These are phyloP conservation scores for Helogale parvula DNA, from an alignment of 2,113 vertebrate species.

Conservation along the genomic window DNA sequence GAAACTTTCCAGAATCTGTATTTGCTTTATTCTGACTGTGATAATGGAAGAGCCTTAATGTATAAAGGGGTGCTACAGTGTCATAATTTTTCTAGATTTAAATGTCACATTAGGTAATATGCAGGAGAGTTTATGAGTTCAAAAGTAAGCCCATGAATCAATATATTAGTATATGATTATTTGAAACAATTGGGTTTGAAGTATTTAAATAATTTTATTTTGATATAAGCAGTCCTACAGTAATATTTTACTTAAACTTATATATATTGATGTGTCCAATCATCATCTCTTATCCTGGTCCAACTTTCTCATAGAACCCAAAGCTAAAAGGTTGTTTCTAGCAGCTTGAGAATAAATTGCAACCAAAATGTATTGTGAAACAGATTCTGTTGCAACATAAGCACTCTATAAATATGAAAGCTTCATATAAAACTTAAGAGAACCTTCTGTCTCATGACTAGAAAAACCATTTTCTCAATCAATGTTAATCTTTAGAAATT, in stretches of 20 bases:
- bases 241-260: slow-evolving; percentile 38
- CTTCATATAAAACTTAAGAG: background rate
- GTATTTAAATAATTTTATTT: background rate
- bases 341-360: background rate
- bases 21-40: background rate
- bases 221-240: background rate
- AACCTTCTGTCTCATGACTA: background rate
- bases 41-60: background rate
- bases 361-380: background rate
- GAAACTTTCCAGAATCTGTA: background rate
- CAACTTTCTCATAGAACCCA: background rate
- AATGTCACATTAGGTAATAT: background rate
- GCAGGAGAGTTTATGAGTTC: background rate
- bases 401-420: background rate
- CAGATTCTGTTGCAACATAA: background rate
- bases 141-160: background rate
- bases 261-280: background rate
- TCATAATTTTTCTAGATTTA: slow-evolving; percentile 44
- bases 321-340: background rate
- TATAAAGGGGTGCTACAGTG: background rate
- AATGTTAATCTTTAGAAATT: slow-evolving; percentile 29
- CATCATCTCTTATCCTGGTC: background rate
- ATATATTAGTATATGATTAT: background rate
- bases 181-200: background rate
- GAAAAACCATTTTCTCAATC: slow-evolving; percentile 22